Percentiles rank a stretch among this genome's conserved stretches.
Evolutionary conservation across 2,888 invertebrate species (phyloP).

Genomic region (Philaethria dido): DNA sequence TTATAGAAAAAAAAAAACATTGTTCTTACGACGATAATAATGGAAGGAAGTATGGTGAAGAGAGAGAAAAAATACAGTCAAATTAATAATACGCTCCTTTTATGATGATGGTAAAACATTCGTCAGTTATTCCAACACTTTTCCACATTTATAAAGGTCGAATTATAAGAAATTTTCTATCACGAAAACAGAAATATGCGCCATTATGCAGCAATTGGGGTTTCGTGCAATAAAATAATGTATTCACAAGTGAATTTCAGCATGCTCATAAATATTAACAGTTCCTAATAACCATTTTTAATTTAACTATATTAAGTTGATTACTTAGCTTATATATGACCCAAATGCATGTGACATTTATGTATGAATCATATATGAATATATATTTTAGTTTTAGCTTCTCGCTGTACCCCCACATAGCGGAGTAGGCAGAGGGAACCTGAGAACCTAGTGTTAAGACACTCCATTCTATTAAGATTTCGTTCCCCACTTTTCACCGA

Average conservation of each 20-base stretch:
- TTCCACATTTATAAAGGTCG: conserved; percentile 3
- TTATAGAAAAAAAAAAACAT: neutral
- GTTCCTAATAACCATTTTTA: conserved; percentile 6
- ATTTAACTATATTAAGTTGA: neutral
- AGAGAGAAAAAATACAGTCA: too few relatives aligned
- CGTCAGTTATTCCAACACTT: neutral
- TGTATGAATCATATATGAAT: neutral
- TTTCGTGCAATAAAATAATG: conserved; percentile 15
- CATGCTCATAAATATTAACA: conserved; percentile 16
- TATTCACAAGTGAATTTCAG: conserved; percentile 15
- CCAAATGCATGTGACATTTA: conserved; percentile 5
- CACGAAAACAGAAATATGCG: conserved; percentile 12
- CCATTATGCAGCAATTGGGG: conserved; percentile 18
- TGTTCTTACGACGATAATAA: neutral
- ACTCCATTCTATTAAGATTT: too few relatives aligned
- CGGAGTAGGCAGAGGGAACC: too few relatives aligned
- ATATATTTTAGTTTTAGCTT: too few relatives aligned
- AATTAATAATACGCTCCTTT: too few relatives aligned
- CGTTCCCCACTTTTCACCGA: too few relatives aligned
- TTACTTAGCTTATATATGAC: conserved; percentile 5
- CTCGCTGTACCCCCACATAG: too few relatives aligned
- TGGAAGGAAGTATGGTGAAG: too few relatives aligned
- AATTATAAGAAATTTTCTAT: conserved; percentile 3
- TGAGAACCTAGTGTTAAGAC: too few relatives aligned
- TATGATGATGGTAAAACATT: too few relatives aligned